Evolutionary conservation across 2,888 invertebrate genomes (phyloP), one percentile per base, ranked within the genome.

Genomic region (Mesorhabditis spiculigera): DNA sequence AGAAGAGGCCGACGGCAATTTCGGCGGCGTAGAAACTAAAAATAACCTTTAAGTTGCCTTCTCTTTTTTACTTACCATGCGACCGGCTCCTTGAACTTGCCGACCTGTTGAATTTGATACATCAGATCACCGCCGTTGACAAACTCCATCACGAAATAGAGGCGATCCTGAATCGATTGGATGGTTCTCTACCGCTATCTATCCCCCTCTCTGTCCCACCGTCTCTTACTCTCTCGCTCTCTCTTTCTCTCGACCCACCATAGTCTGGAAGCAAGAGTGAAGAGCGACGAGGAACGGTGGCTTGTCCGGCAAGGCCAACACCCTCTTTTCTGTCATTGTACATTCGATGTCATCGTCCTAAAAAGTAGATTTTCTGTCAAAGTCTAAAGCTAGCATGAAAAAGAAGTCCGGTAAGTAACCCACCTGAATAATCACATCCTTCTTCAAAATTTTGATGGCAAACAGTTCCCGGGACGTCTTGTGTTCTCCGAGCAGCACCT

Each of bases 91-190:
- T 98, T 98, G 88, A 98, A 98, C 89, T 96, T 97, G 72, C 98
- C 97, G 87, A 95, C 97, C 87, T 98, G 97, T 87, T 99, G 98
- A 82, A 98, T 99, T 90, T 98, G 95, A 89, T 96, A 98, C 98
- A 99, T 99, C 80, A 98, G 90, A 89, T 98, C 98, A 68, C 98
- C 98, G 5, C 98, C 98, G 87, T 97, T 98, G 62, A 98, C 96
- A 88, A 96, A 99, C 87, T 98, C 98, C 97, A 98, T 97, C 68
- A 98, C 98, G 88, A 98, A 98, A 88, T 96, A 98, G 63, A 98
- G 89, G 58, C 97, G 93, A 88, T 98, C 96, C 95, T 96, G 88
- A 6, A 89, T n/a, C 89, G 72, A 41, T n/a, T n/a, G n/a, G n/a
- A n/a, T n/a, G n/a, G n/a, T n/a, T n/a, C n/a, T n/a, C n/a, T n/a